phyloP scores from a whole-genome alignment of 2,888 invertebrate genomes.

The Drosophila buzzatii region DNA sequence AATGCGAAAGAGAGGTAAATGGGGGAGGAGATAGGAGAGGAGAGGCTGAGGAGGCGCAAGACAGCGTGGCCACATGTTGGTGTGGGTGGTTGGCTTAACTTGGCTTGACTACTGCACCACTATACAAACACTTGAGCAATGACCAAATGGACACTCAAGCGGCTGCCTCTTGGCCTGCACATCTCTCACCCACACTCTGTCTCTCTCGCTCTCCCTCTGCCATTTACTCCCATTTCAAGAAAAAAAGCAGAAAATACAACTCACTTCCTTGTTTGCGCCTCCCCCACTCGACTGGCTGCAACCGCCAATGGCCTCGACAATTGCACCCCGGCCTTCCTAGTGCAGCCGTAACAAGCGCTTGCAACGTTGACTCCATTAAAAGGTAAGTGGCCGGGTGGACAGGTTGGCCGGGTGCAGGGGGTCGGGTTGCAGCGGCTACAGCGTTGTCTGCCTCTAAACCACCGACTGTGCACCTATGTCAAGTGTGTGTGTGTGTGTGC shows the following conservation, averaged over 20 bases:
- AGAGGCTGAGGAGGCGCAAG: not conserved
- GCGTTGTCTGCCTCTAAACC: slow-evolving; percentile 39
- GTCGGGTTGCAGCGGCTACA: not conserved
- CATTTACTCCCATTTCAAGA: not conserved
- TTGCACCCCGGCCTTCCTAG: slow-evolving; percentile 42
- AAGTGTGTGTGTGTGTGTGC: slow-evolving; percentile 11
- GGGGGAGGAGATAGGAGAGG: too few species aligned
- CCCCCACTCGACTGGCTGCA: not conserved
- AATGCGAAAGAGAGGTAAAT: not conserved
- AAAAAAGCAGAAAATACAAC: slow-evolving; percentile 26
- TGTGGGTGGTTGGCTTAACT: not conserved
- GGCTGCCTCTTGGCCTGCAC: not conserved
- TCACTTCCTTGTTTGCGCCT: slow-evolving; percentile 71
- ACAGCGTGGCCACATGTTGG: not conserved
- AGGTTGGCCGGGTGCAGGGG: not conserved
- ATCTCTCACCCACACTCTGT: not conserved
- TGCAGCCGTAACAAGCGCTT: slow-evolving; percentile 29
- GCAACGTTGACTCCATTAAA: slow-evolving; percentile 33
- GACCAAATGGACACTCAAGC: slow-evolving; percentile 48
- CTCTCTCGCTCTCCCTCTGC: not conserved
- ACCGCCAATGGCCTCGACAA: slow-evolving; percentile 48
- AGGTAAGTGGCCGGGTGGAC: slow-evolving; percentile 1
- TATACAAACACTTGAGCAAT: slow-evolving; percentile 48
- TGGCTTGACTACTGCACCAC: not conserved
- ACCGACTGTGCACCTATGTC: slow-evolving; percentile 21